Percentiles rank a stretch among this genome's conserved stretches.
Conservation (phyloP, 2,113 vertebrate genomes). For the Thermophis baileyi region DNA sequence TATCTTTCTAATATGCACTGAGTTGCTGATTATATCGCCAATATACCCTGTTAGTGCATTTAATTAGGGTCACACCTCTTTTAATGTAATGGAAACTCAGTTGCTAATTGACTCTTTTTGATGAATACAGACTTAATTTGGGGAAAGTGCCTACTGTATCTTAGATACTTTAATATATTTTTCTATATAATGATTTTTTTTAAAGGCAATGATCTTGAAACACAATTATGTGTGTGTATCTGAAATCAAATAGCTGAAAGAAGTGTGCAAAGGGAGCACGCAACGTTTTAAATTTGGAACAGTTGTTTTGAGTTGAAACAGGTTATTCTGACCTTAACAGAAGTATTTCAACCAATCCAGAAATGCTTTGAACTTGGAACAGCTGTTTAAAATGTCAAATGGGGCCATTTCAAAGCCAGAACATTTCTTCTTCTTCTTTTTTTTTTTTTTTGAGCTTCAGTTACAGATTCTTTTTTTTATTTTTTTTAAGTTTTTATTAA, state of each 20-base stretch:
- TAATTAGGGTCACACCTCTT: conserved; percentile 57
- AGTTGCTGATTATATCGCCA: conserved; percentile 37
- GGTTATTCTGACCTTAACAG: background rate
- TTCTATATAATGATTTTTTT: background rate
- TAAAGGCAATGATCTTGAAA: background rate
- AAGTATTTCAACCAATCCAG: background rate
- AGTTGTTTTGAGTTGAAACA: background rate
- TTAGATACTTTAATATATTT: conserved; percentile 13
- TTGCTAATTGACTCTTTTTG: conserved; percentile 39
- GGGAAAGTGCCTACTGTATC: conserved; percentile 4
- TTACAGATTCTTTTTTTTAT: too few relatives aligned
- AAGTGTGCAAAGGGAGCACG: background rate
- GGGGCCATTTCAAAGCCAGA: background rate
- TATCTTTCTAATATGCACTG: conserved; percentile 43
- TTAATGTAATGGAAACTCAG: conserved; percentile 47
- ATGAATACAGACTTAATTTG: conserved; percentile 25
- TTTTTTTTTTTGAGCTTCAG: too few relatives aligned
- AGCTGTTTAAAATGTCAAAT: background rate
- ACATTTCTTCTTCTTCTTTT: too few relatives aligned
- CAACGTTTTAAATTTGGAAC: background rate
- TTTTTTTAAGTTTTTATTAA: too few relatives aligned
- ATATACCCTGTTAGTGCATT: conserved; percentile 37
- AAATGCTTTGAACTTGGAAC: background rate
- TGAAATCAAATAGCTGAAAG: background rate
- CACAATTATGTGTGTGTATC: background rate